These are phyloP conservation scores for Yponomeuta evonymella DNA, from an alignment of 2,888 invertebrate genomes.

Conservation along the genomic window DNA sequence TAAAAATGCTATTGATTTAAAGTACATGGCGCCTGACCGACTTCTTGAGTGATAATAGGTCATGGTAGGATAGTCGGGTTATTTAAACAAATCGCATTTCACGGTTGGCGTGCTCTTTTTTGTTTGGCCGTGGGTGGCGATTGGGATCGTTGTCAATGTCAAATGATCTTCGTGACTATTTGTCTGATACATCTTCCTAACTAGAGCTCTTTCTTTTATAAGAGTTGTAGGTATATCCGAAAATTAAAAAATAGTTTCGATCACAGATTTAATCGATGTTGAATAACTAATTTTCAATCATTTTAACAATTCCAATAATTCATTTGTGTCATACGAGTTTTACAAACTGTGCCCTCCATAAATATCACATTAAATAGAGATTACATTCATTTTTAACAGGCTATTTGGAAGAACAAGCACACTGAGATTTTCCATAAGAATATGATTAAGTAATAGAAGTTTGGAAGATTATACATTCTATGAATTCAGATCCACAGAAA, in stretches of 20 bases:
- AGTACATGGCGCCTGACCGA: constrained; percentile 48
- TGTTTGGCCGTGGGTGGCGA: constrained; percentile 47
- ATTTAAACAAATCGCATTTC: constrained; percentile 60
- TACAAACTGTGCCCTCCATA: constrained; percentile 26
- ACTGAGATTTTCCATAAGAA: not conserved
- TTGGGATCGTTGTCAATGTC: constrained; percentile 53
- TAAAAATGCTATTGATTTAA: constrained; percentile 34
- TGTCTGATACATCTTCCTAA: not conserved
- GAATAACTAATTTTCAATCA: no score
- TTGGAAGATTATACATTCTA: not conserved
- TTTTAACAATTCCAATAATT: no score
- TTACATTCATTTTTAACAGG: constrained; percentile 12
- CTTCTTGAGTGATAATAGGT: constrained; percentile 42
- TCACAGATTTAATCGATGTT: constrained; percentile 47
- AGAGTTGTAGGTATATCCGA: not conserved
- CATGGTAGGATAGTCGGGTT: constrained; percentile 50
- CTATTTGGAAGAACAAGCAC: constrained; percentile 18
- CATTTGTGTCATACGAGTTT: constrained; percentile 14
- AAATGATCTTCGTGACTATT: constrained; percentile 20
- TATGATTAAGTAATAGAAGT: not conserved
- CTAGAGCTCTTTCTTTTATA: not conserved
- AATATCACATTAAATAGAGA: constrained; percentile 10
- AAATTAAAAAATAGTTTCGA: constrained; percentile 25
- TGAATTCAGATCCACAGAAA: no score
- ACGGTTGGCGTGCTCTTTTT: constrained; percentile 59